Conservation (phyloP, 2,797 vertebrate genomes). For the Eidolon dupreanum region DNA sequence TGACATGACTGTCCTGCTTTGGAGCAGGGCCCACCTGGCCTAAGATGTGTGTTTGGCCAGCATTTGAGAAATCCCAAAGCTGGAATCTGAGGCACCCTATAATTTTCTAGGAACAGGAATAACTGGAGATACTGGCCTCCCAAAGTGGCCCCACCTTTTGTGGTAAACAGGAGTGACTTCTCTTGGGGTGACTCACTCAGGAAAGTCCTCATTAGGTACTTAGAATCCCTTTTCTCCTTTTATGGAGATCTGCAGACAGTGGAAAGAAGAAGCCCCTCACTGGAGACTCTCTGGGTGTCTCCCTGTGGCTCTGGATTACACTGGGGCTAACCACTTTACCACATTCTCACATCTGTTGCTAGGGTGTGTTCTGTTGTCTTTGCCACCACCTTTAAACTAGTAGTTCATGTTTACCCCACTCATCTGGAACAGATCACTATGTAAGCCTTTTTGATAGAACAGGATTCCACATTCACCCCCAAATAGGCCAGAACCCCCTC, state of each 20-base stretch:
- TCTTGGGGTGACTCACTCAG: slow-evolving; percentile 55
- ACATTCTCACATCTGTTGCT: background rate
- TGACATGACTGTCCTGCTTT: background rate
- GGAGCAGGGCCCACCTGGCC: background rate
- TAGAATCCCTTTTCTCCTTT: slow-evolving; percentile 43
- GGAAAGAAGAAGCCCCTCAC: background rate
- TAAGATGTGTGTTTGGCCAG: background rate
- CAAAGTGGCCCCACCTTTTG: background rate
- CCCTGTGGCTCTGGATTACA: background rate
- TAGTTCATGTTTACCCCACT: background rate
- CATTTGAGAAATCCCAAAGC: background rate
- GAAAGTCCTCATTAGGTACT: background rate
- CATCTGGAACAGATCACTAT: background rate
- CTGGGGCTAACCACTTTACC: background rate
- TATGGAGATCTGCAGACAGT: background rate
- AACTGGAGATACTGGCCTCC: slow-evolving; percentile 55
- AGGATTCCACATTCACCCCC: background rate
- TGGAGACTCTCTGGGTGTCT: background rate
- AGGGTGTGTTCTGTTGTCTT: background rate
- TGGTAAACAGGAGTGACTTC: background rate
- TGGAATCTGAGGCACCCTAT: background rate
- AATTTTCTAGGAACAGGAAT: slow-evolving; percentile 58
- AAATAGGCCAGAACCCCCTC: background rate
- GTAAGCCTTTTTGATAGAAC: background rate
- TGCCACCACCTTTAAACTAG: background rate